phyloP scores from a whole-genome alignment of 1,140 invertebrate genomes.

The Atta colombica region DNA sequence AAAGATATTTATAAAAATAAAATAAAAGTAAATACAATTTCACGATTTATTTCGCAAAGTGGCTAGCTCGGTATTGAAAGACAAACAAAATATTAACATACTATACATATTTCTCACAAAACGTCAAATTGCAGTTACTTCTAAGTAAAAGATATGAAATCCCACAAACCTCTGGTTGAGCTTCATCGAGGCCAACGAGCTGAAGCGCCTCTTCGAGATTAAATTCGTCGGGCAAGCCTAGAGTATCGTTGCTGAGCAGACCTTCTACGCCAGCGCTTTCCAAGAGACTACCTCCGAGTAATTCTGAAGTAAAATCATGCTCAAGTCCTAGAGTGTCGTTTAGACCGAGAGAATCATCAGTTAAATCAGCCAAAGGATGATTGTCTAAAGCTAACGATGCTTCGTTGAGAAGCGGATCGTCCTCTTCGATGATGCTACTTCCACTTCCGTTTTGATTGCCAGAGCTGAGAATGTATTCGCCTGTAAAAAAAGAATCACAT shows the following conservation, averaged over 20 bases:
- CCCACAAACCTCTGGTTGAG: slow-evolving; percentile 85
- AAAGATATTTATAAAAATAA: neutral
- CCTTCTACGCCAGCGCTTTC: slow-evolving; percentile 81
- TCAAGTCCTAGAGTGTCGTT: slow-evolving; percentile 82
- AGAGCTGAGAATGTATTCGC: slow-evolving; percentile 84
- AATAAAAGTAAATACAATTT: neutral
- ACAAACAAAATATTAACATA: neutral
- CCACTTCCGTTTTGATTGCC: slow-evolving; percentile 70
- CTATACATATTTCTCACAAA: neutral
- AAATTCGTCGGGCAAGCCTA: slow-evolving; percentile 88
- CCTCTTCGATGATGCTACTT: slow-evolving; percentile 72
- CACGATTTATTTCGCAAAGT: neutral
- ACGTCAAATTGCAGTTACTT: neutral
- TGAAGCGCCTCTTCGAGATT: slow-evolving; percentile 91
- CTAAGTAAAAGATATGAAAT: slow-evolving; percentile 1
- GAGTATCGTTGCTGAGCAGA: slow-evolving; percentile 83
- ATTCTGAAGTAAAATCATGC: slow-evolving; percentile 84
- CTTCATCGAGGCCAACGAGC: slow-evolving; percentile 91
- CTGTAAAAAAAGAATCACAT: slow-evolving; percentile 72
- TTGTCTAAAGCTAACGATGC: slow-evolving; percentile 81
- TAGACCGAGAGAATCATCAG: slow-evolving; percentile 83
- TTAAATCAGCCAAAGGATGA: slow-evolving; percentile 80
- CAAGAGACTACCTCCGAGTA: slow-evolving; percentile 81
- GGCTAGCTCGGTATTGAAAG: neutral
- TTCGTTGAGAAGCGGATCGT: slow-evolving; percentile 78